Conservation (phyloP, 1,140 invertebrate genomes). For the Anadara kagoshimensis region DNA sequence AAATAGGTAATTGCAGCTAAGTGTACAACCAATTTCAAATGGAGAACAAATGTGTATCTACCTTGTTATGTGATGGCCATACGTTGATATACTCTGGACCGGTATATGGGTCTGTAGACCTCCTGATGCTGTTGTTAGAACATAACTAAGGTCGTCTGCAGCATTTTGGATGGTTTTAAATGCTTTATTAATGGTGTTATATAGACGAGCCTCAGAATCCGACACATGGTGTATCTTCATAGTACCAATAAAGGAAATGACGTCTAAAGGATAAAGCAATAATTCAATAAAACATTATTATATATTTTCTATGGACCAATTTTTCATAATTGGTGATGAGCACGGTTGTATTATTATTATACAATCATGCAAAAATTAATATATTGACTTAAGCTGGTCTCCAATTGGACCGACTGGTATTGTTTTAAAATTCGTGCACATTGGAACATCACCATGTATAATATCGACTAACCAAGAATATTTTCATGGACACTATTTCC, state of each 20-base stretch:
- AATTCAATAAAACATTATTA: not conserved
- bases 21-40: not conserved
- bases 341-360: not conserved
- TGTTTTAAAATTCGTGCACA: not conserved
- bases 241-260: constrained; percentile 45
- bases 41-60: not conserved
- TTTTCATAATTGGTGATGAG: not conserved
- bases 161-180: constrained; percentile 15
- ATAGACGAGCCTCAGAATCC: constrained; percentile 10
- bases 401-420: not conserved
- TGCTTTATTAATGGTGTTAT: constrained; percentile 39
- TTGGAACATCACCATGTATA: not conserved
- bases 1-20: not conserved
- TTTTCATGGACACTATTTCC: too few relatives aligned
- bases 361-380: not conserved
- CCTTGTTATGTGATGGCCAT: constrained; percentile 17
- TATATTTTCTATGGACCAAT: not conserved
- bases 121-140: constrained; percentile 30
- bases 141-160: constrained; percentile 26
- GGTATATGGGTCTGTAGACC: constrained; percentile 26
- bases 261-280: constrained; percentile 40
- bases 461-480: too few relatives aligned
- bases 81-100: constrained; percentile 28
- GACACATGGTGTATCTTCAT: constrained; percentile 35
- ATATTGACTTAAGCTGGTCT: not conserved